Conservation (phyloP, 1,140 invertebrate species). For the Drosophila rhopaloa region DNA sequence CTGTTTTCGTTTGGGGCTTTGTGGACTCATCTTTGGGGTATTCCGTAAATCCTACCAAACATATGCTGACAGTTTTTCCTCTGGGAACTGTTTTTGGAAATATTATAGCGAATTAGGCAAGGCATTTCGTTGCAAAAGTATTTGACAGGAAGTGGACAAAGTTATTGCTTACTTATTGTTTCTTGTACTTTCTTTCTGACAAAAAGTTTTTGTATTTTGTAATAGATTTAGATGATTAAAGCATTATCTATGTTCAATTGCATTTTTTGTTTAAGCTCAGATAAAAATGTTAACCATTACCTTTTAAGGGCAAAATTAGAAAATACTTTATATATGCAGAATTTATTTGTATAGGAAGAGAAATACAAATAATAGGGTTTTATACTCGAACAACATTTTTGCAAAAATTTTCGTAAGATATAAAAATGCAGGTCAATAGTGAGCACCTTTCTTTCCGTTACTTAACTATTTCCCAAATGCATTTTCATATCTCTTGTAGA, state of each 20-base stretch:
- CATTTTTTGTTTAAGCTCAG: too few species aligned
- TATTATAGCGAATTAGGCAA: slow-evolving; percentile 20
- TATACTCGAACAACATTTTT: too few species aligned
- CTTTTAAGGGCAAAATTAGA: too few species aligned
- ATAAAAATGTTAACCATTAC: too few species aligned
- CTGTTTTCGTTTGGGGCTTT: slow-evolving; percentile 11
- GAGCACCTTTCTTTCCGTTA: background rate
- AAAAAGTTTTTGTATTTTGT: too few species aligned
- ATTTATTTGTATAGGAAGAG: too few species aligned
- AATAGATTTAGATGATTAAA: too few species aligned
- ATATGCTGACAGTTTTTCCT: slow-evolving; percentile 57
- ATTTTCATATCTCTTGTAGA: slow-evolving; percentile 6
- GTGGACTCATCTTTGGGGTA: slow-evolving; percentile 23
- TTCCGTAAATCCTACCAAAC: slow-evolving; percentile 40
- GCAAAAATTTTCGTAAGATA: too few species aligned
- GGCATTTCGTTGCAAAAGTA: background rate
- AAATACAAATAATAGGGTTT: too few species aligned
- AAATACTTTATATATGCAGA: too few species aligned
- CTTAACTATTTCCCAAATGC: background rate
- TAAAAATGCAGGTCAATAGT: too few species aligned
- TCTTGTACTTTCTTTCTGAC: background rate
- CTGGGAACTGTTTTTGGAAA: slow-evolving; percentile 9
- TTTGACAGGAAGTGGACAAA: background rate
- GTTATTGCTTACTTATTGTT: background rate
- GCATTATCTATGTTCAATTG: too few species aligned